Conservation (phyloP, 2,888 invertebrate genomes). For the Taphrorychus bicolor region DNA sequence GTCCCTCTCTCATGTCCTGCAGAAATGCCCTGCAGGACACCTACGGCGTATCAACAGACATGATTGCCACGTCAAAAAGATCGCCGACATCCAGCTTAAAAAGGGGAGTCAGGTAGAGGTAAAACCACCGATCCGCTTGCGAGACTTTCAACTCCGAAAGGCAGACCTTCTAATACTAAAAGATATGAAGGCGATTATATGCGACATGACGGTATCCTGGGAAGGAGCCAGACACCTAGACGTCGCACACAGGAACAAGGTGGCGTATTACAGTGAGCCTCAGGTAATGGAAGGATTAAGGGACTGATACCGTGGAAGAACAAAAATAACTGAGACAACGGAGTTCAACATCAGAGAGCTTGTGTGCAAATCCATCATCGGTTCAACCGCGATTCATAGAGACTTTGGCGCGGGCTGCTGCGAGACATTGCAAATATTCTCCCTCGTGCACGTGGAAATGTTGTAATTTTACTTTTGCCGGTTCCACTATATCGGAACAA, state of each 20-base stretch:
- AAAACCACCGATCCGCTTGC: slow-evolving; percentile 4
- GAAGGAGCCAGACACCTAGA: not conserved
- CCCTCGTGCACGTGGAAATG: not conserved
- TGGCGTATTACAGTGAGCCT: not conserved
- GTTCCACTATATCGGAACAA: too few species aligned
- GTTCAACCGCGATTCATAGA: too few species aligned
- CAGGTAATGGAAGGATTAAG: too few species aligned
- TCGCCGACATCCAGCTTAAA: too few species aligned
- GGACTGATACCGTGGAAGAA: not conserved
- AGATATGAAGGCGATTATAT: not conserved
- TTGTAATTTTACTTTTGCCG: not conserved
- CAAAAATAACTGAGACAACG: not conserved
- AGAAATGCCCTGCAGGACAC: too few species aligned
- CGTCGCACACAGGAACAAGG: not conserved
- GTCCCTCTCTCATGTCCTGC: too few species aligned
- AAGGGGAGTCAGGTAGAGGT: not conserved
- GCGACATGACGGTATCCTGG: slow-evolving; percentile 7
- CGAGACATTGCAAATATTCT: not conserved
- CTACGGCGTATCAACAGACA: too few species aligned
- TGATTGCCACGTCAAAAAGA: too few species aligned
- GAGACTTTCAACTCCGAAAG: not conserved
- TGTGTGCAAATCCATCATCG: not conserved
- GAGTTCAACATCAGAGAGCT: not conserved
- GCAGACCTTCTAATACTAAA: slow-evolving; percentile 7
- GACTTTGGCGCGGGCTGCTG: not conserved